Conservation (phyloP, 2,797 vertebrate species). For the Benthosema pterotum region DNA sequence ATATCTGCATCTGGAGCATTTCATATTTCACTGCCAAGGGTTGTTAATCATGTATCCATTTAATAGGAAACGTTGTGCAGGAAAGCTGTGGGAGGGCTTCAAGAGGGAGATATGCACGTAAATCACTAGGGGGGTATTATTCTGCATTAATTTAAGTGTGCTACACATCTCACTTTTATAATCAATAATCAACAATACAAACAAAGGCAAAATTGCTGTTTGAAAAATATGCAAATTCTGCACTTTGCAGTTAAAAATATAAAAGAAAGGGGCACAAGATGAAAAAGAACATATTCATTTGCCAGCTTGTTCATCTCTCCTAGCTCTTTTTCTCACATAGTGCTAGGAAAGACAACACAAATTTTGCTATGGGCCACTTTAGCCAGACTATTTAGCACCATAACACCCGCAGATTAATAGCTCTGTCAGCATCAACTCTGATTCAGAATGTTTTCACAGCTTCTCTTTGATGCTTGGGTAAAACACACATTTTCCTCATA, state of each 20-base stretch:
- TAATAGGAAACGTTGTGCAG: conserved; percentile 52
- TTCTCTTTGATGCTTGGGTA: conserved; percentile 63
- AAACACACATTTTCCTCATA: conserved; percentile 67
- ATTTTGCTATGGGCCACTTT: conserved; percentile 63
- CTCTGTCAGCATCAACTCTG: conserved; percentile 64
- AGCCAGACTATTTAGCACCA: conserved; percentile 60
- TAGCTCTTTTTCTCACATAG: conserved; percentile 56
- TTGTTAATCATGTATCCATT: conserved; percentile 77
- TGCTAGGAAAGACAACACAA: conserved; percentile 50
- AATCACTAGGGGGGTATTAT: conserved; percentile 36
- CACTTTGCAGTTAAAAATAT: conserved; percentile 21
- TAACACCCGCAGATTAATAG: conserved; percentile 69
- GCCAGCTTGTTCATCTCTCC: conserved; percentile 24
- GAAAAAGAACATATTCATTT: conserved; percentile 49
- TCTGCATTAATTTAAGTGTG: conserved; percentile 25
- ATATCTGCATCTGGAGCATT: conserved; percentile 79
- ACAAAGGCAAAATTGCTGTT: conserved; percentile 27
- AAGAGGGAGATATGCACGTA: conserved; percentile 28
- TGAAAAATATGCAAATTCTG: conserved; percentile 4
- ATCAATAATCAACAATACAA: conserved; percentile 47
- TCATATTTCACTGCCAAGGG: conserved; percentile 81
- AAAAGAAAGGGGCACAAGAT: conserved; percentile 43
- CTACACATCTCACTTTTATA: conserved; percentile 37
- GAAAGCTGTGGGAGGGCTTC: conserved; percentile 37
- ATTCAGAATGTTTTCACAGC: conserved; percentile 65